Percentiles rank a stretch among this genome's conserved stretches.
Evolutionary conservation across 2,113 vertebrate genomes (phyloP).

Genomic region (Ariopsis seemanni): DNA sequence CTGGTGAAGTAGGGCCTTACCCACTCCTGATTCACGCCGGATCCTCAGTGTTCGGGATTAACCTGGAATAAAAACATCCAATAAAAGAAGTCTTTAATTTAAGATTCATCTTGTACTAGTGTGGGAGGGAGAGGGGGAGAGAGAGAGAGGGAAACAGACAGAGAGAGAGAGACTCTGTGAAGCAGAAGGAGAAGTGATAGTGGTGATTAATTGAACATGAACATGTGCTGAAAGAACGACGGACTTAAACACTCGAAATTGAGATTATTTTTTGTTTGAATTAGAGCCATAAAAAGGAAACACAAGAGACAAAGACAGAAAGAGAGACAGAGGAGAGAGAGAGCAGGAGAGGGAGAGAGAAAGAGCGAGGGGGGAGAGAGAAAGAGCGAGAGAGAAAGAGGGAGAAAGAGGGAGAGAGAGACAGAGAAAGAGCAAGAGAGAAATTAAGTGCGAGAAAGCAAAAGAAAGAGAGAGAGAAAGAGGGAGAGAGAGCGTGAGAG

Average conservation of each 20-base stretch:
- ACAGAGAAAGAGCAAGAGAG: too few species aligned
- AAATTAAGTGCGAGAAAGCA: too few species aligned
- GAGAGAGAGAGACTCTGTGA: background rate
- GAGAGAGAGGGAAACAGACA: background rate
- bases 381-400: too few species aligned
- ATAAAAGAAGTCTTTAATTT: too few species aligned
- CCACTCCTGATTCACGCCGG: background rate
- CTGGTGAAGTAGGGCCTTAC: background rate
- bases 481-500: too few species aligned
- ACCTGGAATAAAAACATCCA: too few species aligned
- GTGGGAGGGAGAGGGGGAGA: background rate
- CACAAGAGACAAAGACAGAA: background rate
- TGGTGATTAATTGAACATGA: conserved; percentile 1
- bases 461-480: too few species aligned
- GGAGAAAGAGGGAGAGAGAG: too few species aligned
- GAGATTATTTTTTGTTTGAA: background rate
- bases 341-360: background rate
- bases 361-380: background rate
- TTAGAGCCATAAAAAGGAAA: background rate
- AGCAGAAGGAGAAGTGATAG: background rate
- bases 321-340: too few species aligned
- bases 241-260: background rate
- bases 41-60: too few species aligned
- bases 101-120: too few species aligned
- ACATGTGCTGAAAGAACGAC: background rate